Evolutionary conservation across 1,140 invertebrate genomes (phyloP).

Genomic region (Drosophila sucinea): DNA sequence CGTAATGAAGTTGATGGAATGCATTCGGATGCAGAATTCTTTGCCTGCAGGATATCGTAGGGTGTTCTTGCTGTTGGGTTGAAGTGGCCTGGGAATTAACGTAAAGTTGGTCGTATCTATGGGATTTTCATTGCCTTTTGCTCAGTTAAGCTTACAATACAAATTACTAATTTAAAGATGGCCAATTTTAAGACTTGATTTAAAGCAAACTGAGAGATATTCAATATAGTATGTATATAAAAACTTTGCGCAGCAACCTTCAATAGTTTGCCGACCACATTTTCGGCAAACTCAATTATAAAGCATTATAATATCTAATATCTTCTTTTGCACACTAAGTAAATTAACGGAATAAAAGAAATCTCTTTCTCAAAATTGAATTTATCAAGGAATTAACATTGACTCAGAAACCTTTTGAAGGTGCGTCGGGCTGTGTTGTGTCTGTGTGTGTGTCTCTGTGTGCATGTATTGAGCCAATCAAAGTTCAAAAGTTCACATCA

Average conservation of each 20-base stretch:
- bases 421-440: background rate
- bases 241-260: no score
- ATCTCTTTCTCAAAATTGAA: background rate
- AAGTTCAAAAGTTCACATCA: conserved; percentile 77
- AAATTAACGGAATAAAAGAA: background rate
- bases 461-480: conserved; percentile 57
- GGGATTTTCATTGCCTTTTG: background rate
- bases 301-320: background rate
- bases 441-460: conserved; percentile 20
- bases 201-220: background rate
- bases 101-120: background rate
- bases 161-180: conserved; percentile 1
- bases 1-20: conserved; percentile 52
- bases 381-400: background rate
- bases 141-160: background rate
- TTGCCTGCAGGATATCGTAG: conserved; percentile 29
- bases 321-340: background rate
- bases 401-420: background rate
- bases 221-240: background rate
- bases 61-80: conserved; percentile 36
- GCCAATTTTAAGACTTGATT: background rate
- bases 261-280: no score
- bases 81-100: background rate
- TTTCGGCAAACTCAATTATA: no score
- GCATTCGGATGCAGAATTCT: conserved; percentile 34